A percentile compares a stretch with the other conserved stretches of the same genome.
Conservation (phyloP, 1,140 invertebrate genomes). For the Protaetia brevitarsis region DNA sequence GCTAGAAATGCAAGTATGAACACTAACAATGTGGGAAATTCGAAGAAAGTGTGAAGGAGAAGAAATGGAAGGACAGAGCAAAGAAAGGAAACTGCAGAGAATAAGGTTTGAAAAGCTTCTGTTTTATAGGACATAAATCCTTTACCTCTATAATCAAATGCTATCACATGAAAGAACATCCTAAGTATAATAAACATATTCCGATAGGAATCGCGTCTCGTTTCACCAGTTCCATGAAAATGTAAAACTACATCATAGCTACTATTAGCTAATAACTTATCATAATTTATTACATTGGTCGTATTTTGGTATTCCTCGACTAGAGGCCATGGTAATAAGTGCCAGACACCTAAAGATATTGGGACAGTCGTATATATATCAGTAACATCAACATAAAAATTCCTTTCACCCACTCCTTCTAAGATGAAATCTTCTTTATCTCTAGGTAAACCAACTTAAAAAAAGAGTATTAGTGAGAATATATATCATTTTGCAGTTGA, state of each 20-base stretch:
- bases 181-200: slow-evolving; percentile 35
- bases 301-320: slow-evolving; percentile 22
- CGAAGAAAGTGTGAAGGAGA: too few relatives aligned
- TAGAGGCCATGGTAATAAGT: slow-evolving; percentile 34
- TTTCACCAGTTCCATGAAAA: slow-evolving; percentile 41
- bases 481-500: slow-evolving; percentile 3
- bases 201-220: slow-evolving; percentile 30
- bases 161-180: slow-evolving; percentile 69
- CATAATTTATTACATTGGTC: background rate
- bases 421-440: slow-evolving; percentile 18
- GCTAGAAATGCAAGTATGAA: too few relatives aligned
- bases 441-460: slow-evolving; percentile 27
- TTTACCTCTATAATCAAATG: slow-evolving; percentile 86
- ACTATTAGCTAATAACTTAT: slow-evolving; percentile 27
- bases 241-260: slow-evolving; percentile 35
- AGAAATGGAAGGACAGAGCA: too few relatives aligned
- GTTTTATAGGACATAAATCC: too few relatives aligned
- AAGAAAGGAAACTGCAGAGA: too few relatives aligned
- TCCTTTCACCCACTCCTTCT: slow-evolving; percentile 30
- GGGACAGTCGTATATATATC: slow-evolving; percentile 27
- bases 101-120: too few relatives aligned
- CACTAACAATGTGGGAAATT: too few relatives aligned
- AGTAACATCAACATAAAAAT: slow-evolving; percentile 36
- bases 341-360: slow-evolving; percentile 40
- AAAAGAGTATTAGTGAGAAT: background rate